Percentiles rank a stretch among this genome's conserved stretches.
These are phyloP conservation scores for Idris sp. DNA, from an alignment of 1,140 invertebrate species.

Conservation along the genomic window DNA sequence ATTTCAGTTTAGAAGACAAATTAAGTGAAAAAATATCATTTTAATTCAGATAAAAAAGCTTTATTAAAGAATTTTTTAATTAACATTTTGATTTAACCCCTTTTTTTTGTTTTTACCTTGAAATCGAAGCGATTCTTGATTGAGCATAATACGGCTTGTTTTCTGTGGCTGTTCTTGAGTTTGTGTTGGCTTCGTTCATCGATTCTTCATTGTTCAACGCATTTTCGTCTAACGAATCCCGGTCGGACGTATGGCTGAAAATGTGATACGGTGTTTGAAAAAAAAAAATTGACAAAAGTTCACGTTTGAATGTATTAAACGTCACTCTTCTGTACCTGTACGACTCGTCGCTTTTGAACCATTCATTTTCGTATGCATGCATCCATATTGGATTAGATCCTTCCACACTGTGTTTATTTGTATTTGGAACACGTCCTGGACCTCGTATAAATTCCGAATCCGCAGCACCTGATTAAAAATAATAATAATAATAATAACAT, in stretches of 20 bases:
- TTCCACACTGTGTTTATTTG: constrained; percentile 95
- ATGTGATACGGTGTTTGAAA: constrained; percentile 54
- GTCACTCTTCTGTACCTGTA: constrained; percentile 80
- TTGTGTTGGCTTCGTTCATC: constrained; percentile 79
- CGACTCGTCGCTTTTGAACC: constrained; percentile 93
- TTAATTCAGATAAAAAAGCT: too few species aligned
- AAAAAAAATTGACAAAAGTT: neutral
- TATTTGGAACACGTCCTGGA: constrained; percentile 90
- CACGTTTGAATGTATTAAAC: constrained; percentile 1
- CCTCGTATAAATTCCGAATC: constrained; percentile 87
- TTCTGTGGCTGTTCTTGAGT: constrained; percentile 77
- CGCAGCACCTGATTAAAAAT: constrained; percentile 75
- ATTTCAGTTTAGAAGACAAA: too few species aligned
- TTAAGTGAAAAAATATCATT: too few species aligned
- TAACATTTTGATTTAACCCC: too few species aligned
- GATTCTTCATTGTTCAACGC: constrained; percentile 83
- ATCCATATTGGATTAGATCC: constrained; percentile 97
- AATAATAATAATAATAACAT: too few species aligned
- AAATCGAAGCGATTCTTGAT: constrained; percentile 75
- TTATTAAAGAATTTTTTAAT: too few species aligned
- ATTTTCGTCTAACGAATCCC: constrained; percentile 93
- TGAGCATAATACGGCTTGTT: constrained; percentile 83
- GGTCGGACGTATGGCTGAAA: constrained; percentile 85
- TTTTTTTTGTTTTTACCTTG: too few species aligned
- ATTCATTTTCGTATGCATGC: constrained; percentile 95